Percentiles rank a stretch among this genome's conserved stretches.
These are phyloP conservation scores for Ctenopoma multispine DNA, from an alignment of 2,797 vertebrate species.

Conservation along the genomic window DNA sequence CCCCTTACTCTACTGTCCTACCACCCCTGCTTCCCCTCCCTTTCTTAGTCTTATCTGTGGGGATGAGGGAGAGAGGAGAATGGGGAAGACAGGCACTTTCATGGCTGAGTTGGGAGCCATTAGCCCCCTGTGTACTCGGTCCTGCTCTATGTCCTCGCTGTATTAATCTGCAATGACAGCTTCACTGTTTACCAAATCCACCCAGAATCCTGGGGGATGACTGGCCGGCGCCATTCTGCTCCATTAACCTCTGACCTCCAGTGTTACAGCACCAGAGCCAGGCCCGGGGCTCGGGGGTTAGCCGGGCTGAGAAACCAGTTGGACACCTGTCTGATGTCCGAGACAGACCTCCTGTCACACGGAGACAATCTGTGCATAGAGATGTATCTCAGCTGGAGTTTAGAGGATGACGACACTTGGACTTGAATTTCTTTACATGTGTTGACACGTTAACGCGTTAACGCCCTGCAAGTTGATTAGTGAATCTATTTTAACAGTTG, in stretches of 20 bases:
- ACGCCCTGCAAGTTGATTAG: neutral
- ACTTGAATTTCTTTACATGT: slow-evolving; percentile 1
- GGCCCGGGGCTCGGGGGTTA: slow-evolving; percentile 71
- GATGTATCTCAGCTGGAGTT: slow-evolving; percentile 48
- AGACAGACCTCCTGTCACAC: slow-evolving; percentile 54
- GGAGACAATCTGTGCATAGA: slow-evolving; percentile 48
- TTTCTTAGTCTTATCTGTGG: slow-evolving; percentile 62
- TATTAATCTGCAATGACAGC: slow-evolving; percentile 90
- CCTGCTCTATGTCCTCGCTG: slow-evolving; percentile 75
- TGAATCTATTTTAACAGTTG: too few relatives aligned
- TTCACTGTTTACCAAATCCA: slow-evolving; percentile 88
- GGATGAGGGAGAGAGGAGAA: slow-evolving; percentile 76
- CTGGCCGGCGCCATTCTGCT: slow-evolving; percentile 81
- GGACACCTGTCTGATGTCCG: slow-evolving; percentile 79
- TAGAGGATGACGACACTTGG: neutral
- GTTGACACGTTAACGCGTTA: neutral
- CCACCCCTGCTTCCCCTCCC: slow-evolving; percentile 5
- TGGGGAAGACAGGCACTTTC: slow-evolving; percentile 80
- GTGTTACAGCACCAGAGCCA: slow-evolving; percentile 73
- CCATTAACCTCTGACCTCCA: slow-evolving; percentile 87
- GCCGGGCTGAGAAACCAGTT: slow-evolving; percentile 61
- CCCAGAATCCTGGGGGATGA: slow-evolving; percentile 82
- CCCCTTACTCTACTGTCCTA: slow-evolving; percentile 1
- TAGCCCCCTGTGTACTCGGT: slow-evolving; percentile 75
- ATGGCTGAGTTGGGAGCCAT: slow-evolving; percentile 82